A percentile compares a stretch with the other conserved stretches of the same genome.
Evolutionary conservation across 2,888 invertebrate genomes (phyloP).

Genomic region (Chalcis sispes): DNA sequence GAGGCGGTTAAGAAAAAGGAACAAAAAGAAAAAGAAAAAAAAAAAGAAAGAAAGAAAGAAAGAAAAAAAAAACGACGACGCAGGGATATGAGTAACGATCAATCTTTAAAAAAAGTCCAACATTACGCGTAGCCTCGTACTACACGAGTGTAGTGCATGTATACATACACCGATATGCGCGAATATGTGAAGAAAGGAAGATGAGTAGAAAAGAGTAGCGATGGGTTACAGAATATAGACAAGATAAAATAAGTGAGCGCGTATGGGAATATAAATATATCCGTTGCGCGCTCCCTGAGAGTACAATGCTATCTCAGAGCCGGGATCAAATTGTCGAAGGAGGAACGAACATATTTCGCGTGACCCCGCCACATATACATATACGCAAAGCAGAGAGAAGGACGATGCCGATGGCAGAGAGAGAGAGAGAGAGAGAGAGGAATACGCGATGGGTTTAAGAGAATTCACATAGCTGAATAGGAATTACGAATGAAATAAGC

Average conservation of each 20-base stretch:
- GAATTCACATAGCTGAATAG: slow-evolving; percentile 12
- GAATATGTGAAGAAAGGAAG: slow-evolving; percentile 30
- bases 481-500: neutral
- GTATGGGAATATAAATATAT: slow-evolving; percentile 71
- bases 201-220: neutral
- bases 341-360: slow-evolving; percentile 73
- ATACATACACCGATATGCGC: neutral
- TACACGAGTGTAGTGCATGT: too few relatives aligned
- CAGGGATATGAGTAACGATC: too few relatives aligned
- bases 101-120: too few relatives aligned
- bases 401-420: neutral
- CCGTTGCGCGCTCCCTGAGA: slow-evolving; percentile 57
- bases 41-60: neutral
- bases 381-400: neutral
- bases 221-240: too few relatives aligned
- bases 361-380: slow-evolving; percentile 66
- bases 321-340: slow-evolving; percentile 73
- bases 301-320: slow-evolving; percentile 72
- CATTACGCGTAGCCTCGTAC: too few relatives aligned
- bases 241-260: slow-evolving; percentile 49
- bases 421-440: slow-evolving; percentile 48
- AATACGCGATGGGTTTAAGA: neutral
- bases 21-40: neutral
- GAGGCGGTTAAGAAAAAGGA: neutral
- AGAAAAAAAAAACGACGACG: neutral